Percentiles rank a stretch among this genome's conserved stretches.
phyloP scores from a whole-genome alignment of 2,797 vertebrate species.

The Cygnus olor region DNA sequence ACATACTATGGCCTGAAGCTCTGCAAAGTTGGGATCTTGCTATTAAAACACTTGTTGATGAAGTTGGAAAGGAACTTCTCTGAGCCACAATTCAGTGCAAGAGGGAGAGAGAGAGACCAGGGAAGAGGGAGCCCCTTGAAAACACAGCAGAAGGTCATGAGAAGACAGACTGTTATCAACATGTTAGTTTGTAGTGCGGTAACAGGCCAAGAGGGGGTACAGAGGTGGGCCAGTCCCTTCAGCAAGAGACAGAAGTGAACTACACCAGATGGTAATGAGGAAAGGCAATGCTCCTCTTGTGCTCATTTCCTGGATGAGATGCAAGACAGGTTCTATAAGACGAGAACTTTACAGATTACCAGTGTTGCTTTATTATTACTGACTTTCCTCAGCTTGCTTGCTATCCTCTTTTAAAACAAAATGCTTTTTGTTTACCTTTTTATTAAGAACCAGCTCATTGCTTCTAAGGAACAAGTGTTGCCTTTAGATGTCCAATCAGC shows the following conservation, averaged over 20 bases:
- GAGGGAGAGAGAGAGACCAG: no score
- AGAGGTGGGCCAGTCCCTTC: not conserved
- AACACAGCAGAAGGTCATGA: not conserved
- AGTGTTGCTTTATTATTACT: not conserved
- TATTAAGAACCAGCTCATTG: not conserved
- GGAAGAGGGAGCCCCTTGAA: accelerated
- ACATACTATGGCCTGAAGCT: not conserved
- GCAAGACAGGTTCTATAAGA: not conserved
- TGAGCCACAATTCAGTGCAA: not conserved
- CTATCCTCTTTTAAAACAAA: not conserved
- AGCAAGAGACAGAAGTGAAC: not conserved
- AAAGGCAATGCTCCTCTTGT: not conserved
- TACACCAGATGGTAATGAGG: accelerated
- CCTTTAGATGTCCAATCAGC: not conserved
- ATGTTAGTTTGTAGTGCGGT: not conserved
- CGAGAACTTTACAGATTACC: accelerated
- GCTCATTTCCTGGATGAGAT: not conserved
- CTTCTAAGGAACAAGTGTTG: not conserved
- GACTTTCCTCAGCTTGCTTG: not conserved
- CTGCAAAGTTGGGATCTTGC: not conserved
- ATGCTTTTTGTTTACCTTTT: accelerated
- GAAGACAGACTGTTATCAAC: not conserved
- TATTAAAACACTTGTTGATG: not conserved
- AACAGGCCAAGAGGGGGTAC: not conserved
- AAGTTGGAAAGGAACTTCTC: not conserved